Evolutionary conservation across 2,888 invertebrate genomes (phyloP).

Genomic region (Plusia festucae): DNA sequence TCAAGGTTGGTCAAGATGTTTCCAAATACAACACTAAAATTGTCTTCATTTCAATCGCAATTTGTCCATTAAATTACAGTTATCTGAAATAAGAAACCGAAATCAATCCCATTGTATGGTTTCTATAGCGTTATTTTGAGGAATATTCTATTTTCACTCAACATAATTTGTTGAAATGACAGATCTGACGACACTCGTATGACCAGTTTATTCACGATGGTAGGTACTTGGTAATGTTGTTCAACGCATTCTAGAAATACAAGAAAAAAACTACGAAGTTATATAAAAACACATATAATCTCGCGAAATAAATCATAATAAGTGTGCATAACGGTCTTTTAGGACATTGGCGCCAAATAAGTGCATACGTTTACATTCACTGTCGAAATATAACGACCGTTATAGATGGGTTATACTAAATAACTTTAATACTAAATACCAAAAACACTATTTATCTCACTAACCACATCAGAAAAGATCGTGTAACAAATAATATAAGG

Average conservation of each 20-base stretch:
- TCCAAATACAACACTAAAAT: slow-evolving; percentile 76
- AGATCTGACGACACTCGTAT: slow-evolving; percentile 86
- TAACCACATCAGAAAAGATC: slow-evolving; percentile 68
- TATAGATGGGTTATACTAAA: slow-evolving; percentile 41
- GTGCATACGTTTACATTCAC: slow-evolving; percentile 86
- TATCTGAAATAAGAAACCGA: slow-evolving; percentile 69
- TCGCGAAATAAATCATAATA: slow-evolving; percentile 53
- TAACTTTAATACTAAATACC: slow-evolving; percentile 33
- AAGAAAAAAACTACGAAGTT: slow-evolving; percentile 41
- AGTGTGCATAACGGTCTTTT: slow-evolving; percentile 82
- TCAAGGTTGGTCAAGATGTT: slow-evolving; percentile 89
- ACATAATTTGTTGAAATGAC: slow-evolving; percentile 81
- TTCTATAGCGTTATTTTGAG: slow-evolving; percentile 43
- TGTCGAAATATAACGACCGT: slow-evolving; percentile 44
- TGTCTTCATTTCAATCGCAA: slow-evolving; percentile 82
- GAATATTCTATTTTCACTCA: slow-evolving; percentile 68
- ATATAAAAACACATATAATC: slow-evolving; percentile 52
- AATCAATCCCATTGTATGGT: slow-evolving; percentile 28
- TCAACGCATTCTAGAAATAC: slow-evolving; percentile 50
- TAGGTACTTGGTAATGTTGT: slow-evolving; percentile 66
- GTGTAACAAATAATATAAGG: slow-evolving; percentile 57
- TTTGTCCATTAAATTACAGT: slow-evolving; percentile 62
- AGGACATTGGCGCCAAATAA: slow-evolving; percentile 88
- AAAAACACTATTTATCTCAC: slow-evolving; percentile 54
- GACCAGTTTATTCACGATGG: slow-evolving; percentile 83